Base-by-base conservation (phyloP, 2,797 vertebrate genomes). In the Myotis daubentonii region DNA sequence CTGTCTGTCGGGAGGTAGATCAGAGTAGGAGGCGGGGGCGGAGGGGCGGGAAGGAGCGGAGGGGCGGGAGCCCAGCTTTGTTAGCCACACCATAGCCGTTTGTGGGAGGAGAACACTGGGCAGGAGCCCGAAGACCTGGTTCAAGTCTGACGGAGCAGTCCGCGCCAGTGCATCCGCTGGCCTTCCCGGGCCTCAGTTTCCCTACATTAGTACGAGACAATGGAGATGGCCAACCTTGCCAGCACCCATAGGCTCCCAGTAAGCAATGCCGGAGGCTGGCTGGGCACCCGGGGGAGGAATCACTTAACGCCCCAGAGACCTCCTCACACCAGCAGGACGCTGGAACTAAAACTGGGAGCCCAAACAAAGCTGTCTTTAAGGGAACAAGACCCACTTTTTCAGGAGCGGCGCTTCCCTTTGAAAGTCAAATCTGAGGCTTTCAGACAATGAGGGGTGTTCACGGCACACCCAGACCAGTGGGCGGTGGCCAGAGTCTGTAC, bases 341-440 rank as follows among this genome's bases (percentile, higher is more conserved):
- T 6, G 9, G 66, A 19, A 25, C 62, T 3, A 3, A 70, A 44
- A 20, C 5, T 5, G 3, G 33, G 49, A 74, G 91, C 57, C 74
- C 7, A 0, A 10, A 76, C 75, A 94, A 82, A 33, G n/a, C 38
- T 8, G 0, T 20, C 66, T 70, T 36, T 19, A 65, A 28, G 1
- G 9, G 25, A 51, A 55, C 22, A 25, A 80, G 51, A 55, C 49
- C 62, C 8, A 0, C 13, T 70, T 78, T 70, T 82, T 68, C 89
- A 75, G 72, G 41, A 71, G 28, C 28, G 57, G 36, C 2, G 47
- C 22, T 60, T 87, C 41, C 30, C 66, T 89, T 72, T 92, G 87
- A 86, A 95, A 95, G 87, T 60, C 51, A 94, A 91, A 72, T 84
- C 38, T 10, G 30, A 90, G 93, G 41, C 65, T 53, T n/a, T 25